Conservation (phyloP, 2,888 invertebrate genomes). For the Spodoptera littoralis region DNA sequence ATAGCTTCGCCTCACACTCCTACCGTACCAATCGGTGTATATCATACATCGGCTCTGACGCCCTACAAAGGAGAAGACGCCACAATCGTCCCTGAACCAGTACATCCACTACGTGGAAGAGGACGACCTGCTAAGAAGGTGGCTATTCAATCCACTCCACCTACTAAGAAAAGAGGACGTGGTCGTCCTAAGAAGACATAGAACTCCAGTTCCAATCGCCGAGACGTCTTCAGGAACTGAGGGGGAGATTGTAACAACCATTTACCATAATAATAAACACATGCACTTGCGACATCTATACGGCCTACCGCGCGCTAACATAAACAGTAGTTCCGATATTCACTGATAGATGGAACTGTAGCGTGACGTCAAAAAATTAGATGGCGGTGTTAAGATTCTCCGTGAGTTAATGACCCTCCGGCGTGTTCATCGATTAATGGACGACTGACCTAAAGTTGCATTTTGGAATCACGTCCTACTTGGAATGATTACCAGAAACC, state of each 20-base stretch:
- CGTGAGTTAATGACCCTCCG: too few relatives aligned
- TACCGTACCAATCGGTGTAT: not conserved
- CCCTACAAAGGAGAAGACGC: not conserved
- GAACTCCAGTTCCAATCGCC: not conserved
- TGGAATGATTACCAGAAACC: too few relatives aligned
- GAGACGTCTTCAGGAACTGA: constrained; percentile 10
- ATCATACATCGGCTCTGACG: not conserved
- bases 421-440: too few relatives aligned
- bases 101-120: constrained; percentile 1
- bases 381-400: too few relatives aligned
- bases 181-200: constrained; percentile 2
- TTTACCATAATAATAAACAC: not conserved
- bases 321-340: too few relatives aligned
- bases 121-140: constrained; percentile 7
- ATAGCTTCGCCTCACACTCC: constrained; percentile 2
- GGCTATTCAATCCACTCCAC: not conserved
- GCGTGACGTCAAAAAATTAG: too few relatives aligned
- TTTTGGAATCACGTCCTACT: too few relatives aligned
- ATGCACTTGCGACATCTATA: too few relatives aligned
- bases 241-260: constrained; percentile 15
- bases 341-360: too few relatives aligned
- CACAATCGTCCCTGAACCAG: not conserved
- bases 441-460: too few relatives aligned
- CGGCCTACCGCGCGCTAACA: too few relatives aligned
- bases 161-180: not conserved